phyloP scores from a whole-genome alignment of 1,140 invertebrate genomes.

The Steinernema khuongi region DNA sequence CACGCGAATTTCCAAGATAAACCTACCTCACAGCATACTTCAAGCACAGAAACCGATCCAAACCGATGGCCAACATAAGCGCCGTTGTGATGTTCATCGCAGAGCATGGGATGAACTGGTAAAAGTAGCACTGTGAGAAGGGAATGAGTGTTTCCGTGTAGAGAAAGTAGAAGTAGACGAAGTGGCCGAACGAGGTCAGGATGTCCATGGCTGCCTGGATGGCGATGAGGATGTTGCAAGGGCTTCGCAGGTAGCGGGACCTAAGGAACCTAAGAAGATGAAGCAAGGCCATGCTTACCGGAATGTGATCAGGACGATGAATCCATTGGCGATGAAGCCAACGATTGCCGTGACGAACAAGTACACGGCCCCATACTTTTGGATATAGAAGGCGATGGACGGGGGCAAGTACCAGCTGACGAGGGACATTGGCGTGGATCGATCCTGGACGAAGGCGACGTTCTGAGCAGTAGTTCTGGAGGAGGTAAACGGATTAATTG shows the following conservation, averaged over 20 bases:
- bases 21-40: not conserved
- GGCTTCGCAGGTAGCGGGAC: not conserved
- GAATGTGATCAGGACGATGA: not conserved
- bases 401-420: not conserved
- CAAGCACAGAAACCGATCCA: not conserved
- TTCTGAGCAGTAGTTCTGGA: too few species aligned
- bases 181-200: not conserved
- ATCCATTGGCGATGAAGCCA: not conserved
- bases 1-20: too few species aligned
- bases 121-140: not conserved
- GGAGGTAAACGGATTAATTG: too few species aligned
- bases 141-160: not conserved
- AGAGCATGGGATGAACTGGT: not conserved
- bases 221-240: not conserved
- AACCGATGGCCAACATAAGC: not conserved
- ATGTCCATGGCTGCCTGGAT: slow-evolving; percentile 3
- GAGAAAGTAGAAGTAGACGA: not conserved
- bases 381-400: not conserved
- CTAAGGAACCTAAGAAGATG: not conserved
- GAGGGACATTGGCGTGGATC: too few species aligned
- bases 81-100: slow-evolving; percentile 1
- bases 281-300: not conserved
- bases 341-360: not conserved
- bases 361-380: not conserved
- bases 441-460: too few species aligned